Base-by-base conservation (phyloP, 2,113 vertebrate species). In the Nyctibius bracteatus region DNA sequence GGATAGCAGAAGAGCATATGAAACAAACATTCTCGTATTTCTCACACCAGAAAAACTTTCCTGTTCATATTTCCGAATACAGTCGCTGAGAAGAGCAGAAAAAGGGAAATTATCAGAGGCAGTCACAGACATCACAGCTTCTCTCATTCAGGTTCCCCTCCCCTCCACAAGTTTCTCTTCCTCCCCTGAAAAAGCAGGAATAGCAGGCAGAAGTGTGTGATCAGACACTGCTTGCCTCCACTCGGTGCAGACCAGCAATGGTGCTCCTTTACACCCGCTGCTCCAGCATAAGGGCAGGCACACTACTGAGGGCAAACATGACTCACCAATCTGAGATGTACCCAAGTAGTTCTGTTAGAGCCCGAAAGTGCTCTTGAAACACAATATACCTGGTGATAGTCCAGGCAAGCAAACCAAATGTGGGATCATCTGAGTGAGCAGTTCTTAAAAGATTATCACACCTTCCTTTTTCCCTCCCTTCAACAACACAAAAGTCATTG, bases 21-120 rank as follows among this genome's bases (percentile, higher is more conserved):
- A 55, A 88, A 31, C 4, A 46, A 66, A 22, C 4, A 3, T 72
- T 46, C 35, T 39, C 16, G 4, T 15, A 62, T 27, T 72, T 68
- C 22, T 79, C 75, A 92, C 67, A 75, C 7, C 8, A 82, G 35
- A 59, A 93, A 74, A 65, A 5, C 9, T 27, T 62, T 25, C 19
- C 39, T 22, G 2, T 35, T 68, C 43, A 39, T 8, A 3, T 51
- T 86, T 71, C 33, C 0, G 0, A 82, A 54, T n/a, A 35, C 2
- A 43, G 22, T 22, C 10, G 22, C 12, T 13, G 28, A 71, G 33
- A 27, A 85, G 7, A 13, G 15, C 12, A 75, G 49, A 55, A 23
- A 77, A 21, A 8, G 49, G 22, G 25, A 73, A 52, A 30, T 18
- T 63, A 77, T 46, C 20, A 68, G 35, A 47, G 21, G 33, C 63